A percentile compares a stretch with the other conserved stretches of the same genome.
Evolutionary conservation across 2,888 invertebrate species (phyloP).

Genomic region (Noctua comes): DNA sequence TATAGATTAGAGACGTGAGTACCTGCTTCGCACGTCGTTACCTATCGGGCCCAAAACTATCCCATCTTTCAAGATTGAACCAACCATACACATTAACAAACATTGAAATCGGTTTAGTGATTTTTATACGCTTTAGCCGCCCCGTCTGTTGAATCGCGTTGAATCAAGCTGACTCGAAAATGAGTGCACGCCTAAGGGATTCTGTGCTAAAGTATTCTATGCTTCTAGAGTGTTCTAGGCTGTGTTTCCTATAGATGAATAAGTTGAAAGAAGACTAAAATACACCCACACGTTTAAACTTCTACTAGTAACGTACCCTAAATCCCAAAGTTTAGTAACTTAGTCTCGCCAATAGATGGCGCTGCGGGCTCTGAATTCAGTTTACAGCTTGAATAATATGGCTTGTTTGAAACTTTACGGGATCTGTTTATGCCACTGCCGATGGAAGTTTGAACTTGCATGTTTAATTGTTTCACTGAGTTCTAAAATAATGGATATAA

Average conservation of each 20-base stretch:
- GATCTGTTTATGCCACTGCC: neutral
- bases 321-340: neutral
- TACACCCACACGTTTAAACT: too few relatives aligned
- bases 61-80: neutral
- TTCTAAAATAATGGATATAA: neutral
- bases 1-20: too few relatives aligned
- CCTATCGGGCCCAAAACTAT: neutral
- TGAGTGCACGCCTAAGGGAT: neutral
- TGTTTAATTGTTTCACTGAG: neutral
- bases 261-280: too few relatives aligned
- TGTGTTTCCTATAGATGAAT: too few relatives aligned
- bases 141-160: neutral
- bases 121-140: neutral
- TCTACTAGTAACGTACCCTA: too few relatives aligned
- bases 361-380: neutral
- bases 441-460: neutral
- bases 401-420: neutral
- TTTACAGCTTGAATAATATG: neutral
- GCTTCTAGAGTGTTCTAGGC: neutral
- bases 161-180: neutral
- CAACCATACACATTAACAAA: neutral
- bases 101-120: neutral
- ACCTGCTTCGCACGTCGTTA: neutral
- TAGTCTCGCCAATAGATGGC: constrained; percentile 7
- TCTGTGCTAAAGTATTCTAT: neutral